These are phyloP conservation scores for Oscheius sp. DNA, from an alignment of 2,888 invertebrate species.

Conservation along the genomic window DNA sequence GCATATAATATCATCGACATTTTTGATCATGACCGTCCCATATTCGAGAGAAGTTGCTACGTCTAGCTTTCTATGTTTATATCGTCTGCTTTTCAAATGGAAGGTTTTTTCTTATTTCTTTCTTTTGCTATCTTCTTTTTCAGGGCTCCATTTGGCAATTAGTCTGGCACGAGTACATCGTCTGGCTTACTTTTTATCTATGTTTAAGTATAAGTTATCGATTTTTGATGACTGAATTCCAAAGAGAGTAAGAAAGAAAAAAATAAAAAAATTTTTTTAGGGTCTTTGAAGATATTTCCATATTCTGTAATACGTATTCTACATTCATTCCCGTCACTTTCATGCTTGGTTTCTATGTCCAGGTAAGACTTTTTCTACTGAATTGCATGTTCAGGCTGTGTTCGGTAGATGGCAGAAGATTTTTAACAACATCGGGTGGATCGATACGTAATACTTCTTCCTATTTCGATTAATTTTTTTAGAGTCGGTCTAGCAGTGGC, in stretches of 20 bases:
- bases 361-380: too few relatives aligned
- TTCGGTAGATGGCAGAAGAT: constrained; percentile 60
- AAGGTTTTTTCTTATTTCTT: constrained; percentile 40
- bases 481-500: constrained; percentile 11
- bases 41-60: constrained; percentile 67
- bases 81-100: constrained; percentile 63
- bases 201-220: constrained; percentile 51
- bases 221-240: constrained; percentile 39
- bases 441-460: constrained; percentile 55
- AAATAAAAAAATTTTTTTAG: constrained; percentile 34
- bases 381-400: constrained; percentile 67
- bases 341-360: too few relatives aligned
- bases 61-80: constrained; percentile 62
- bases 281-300: constrained; percentile 62
- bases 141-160: constrained; percentile 59
- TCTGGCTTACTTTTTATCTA: constrained; percentile 56
- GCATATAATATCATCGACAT: too few relatives aligned
- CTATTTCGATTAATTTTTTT: not conserved
- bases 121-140: not conserved
- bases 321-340: constrained; percentile 66
- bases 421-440: constrained; percentile 69
- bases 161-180: constrained; percentile 55
- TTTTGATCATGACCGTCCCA: constrained; percentile 69
- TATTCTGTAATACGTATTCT: constrained; percentile 65
- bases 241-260: constrained; percentile 47